A percentile compares a stretch with the other conserved stretches of the same genome.
Conservation (phyloP, 2,113 vertebrate genomes). For the Thermophis baileyi region DNA sequence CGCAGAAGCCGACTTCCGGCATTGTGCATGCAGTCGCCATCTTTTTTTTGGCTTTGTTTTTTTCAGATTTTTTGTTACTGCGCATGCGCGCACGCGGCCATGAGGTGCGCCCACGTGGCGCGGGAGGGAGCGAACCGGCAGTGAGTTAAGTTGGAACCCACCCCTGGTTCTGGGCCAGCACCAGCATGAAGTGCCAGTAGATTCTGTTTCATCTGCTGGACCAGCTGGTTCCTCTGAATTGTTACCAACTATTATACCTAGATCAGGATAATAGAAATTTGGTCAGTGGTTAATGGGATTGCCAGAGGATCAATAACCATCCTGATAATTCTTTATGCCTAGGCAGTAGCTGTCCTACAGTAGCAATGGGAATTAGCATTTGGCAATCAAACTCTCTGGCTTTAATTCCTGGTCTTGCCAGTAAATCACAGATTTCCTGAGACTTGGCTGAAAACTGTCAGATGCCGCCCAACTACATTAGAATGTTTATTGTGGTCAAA, state of each 20-base stretch:
- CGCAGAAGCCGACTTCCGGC: too few species aligned
- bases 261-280: not conserved
- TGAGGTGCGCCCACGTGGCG: too few species aligned
- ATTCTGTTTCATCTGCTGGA: not conserved
- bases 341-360: not conserved
- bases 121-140: too few species aligned
- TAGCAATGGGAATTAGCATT: not conserved
- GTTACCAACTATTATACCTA: not conserved
- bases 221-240: not conserved
- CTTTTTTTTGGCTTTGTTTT: too few species aligned
- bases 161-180: too few species aligned
- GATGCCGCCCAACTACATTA: not conserved
- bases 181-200: not conserved
- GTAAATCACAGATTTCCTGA: not conserved
- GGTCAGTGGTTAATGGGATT: not conserved
- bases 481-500: not conserved
- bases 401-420: not conserved
- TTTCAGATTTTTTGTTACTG: too few species aligned
- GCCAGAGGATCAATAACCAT: not conserved
- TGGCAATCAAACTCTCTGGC: not conserved
- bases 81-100: too few species aligned
- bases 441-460: not conserved
- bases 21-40: too few species aligned
- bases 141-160: too few species aligned
- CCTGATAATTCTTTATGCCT: not conserved